phyloP scores from a whole-genome alignment of 2,888 invertebrate genomes.

The Epinotia demarniana region DNA sequence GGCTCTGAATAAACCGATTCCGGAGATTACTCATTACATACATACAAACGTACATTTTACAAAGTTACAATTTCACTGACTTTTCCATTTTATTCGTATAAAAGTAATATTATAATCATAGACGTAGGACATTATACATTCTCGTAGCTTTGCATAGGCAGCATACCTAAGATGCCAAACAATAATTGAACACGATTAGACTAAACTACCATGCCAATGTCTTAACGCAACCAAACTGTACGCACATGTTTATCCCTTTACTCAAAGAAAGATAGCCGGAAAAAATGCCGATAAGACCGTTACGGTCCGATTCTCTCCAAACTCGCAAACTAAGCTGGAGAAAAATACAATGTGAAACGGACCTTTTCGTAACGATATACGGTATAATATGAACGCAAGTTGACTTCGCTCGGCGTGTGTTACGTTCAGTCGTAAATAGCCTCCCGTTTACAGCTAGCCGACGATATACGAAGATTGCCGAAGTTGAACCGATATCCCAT shows the following conservation, averaged over 20 bases:
- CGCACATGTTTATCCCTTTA: conserved; percentile 70
- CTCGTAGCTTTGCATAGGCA: background rate
- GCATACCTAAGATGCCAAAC: background rate
- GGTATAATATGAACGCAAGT: conserved; percentile 32
- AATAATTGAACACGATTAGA: background rate
- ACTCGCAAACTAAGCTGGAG: conserved; percentile 47
- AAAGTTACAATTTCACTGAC: too few species aligned
- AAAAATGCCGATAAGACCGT: conserved; percentile 72
- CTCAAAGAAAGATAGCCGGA: conserved; percentile 72
- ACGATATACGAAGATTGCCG: conserved; percentile 70
- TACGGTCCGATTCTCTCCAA: conserved; percentile 66
- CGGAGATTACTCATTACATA: too few species aligned
- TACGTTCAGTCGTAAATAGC: conserved; percentile 70
- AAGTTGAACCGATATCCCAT: conserved; percentile 59
- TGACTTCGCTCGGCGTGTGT: conserved; percentile 52
- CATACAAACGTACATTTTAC: too few species aligned
- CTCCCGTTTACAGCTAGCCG: conserved; percentile 67
- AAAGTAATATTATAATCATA: too few species aligned
- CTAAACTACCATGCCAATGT: conserved; percentile 16
- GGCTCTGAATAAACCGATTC: too few species aligned
- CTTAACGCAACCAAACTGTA: conserved; percentile 52
- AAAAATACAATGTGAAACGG: conserved; percentile 50
- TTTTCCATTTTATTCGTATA: too few species aligned
- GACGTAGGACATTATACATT: too few species aligned
- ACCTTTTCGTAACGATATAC: conserved; percentile 50